These are phyloP conservation scores for Cataglyphis altisquamis DNA, from an alignment of 2,888 invertebrate genomes.

Conservation along the genomic window DNA sequence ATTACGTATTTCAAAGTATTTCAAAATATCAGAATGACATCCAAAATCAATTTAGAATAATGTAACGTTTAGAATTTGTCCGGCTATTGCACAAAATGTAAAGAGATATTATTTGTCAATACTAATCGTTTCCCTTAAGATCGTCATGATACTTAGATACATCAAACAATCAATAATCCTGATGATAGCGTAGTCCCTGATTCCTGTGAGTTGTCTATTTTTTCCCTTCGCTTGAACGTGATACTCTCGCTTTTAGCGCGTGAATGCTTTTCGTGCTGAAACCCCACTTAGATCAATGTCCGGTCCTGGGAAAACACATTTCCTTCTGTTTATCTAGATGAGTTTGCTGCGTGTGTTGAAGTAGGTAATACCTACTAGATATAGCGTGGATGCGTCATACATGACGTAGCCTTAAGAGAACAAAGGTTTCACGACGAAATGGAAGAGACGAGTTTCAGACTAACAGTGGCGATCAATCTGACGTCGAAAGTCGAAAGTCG, in stretches of 20 bases:
- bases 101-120: constrained; percentile 1
- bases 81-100: not conserved
- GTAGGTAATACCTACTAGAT: not conserved
- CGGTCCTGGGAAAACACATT: constrained; percentile 50
- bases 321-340: constrained; percentile 47
- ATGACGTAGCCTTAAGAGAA: constrained; percentile 12
- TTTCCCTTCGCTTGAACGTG: not conserved
- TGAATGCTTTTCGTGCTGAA: constrained; percentile 5
- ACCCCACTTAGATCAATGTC: constrained; percentile 45
- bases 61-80: not conserved
- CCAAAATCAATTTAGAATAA: constrained; percentile 8
- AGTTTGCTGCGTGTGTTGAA: not conserved
- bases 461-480: constrained; percentile 31
- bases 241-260: constrained; percentile 18
- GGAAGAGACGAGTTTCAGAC: not conserved
- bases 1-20: not conserved
- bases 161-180: constrained; percentile 30
- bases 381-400: constrained; percentile 13
- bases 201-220: not conserved
- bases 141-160: not conserved
- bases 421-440: constrained; percentile 7
- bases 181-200: not conserved
- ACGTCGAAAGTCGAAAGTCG: constrained; percentile 41
- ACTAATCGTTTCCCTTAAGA: constrained; percentile 13
- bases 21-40: not conserved